Evolutionary conservation across 2,888 invertebrate genomes (phyloP).

Genomic region (Melieria picta): DNA sequence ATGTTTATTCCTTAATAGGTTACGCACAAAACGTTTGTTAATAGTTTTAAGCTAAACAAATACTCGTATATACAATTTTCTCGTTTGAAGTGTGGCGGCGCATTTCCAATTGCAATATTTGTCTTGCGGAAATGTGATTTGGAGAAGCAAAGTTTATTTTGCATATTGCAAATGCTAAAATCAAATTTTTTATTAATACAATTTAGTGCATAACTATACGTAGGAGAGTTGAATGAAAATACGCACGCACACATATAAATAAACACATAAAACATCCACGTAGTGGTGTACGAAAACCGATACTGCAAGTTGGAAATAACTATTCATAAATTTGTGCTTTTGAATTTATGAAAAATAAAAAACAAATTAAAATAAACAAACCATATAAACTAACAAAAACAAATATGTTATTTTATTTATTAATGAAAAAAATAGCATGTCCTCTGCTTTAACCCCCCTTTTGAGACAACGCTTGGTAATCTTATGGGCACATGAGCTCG

Average conservation of each 20-base stretch:
- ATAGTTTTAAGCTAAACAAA: too few species aligned
- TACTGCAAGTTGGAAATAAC: neutral
- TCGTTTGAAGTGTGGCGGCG: too few species aligned
- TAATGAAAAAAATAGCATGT: too few species aligned
- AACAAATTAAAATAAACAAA: neutral
- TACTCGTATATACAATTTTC: too few species aligned
- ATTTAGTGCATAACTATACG: conserved; percentile 9
- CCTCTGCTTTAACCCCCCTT: too few species aligned
- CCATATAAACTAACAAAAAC: neutral
- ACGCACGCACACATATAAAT: neutral
- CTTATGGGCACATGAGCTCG: too few species aligned
- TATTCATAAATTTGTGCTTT: neutral
- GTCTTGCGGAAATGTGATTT: too few species aligned
- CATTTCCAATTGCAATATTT: too few species aligned
- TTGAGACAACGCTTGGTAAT: too few species aligned
- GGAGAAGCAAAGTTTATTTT: conserved; percentile 20
- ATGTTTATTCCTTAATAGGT: too few species aligned
- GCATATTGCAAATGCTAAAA: conserved; percentile 27
- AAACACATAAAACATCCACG: conserved; percentile 12
- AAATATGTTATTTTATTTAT: too few species aligned
- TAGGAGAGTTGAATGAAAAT: neutral
- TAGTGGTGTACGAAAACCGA: neutral
- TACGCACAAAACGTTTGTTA: too few species aligned
- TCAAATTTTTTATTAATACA: neutral
- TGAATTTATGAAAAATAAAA: conserved; percentile 8